A percentile compares a stretch with the other conserved stretches of the same genome.
These are phyloP conservation scores for Bugulina stolonifera DNA, from an alignment of 2,888 invertebrate species.

Conservation along the genomic window DNA sequence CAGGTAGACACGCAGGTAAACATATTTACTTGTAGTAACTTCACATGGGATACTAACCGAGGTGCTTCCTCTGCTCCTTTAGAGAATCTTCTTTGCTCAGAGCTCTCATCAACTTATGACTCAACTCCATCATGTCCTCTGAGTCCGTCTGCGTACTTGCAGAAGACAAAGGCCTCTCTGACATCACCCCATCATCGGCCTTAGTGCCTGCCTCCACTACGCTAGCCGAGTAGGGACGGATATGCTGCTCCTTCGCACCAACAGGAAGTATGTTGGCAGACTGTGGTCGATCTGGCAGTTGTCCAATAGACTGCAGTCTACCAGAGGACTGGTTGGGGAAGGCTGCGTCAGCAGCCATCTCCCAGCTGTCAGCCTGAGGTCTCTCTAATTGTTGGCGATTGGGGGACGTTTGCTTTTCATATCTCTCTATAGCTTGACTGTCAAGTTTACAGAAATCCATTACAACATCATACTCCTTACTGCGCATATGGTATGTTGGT, in stretches of 20 bases:
- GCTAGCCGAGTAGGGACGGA: neutral
- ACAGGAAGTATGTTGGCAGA: neutral
- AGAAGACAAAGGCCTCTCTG: neutral
- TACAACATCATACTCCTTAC: no score
- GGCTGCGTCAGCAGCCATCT: neutral
- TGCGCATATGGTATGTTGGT: no score
- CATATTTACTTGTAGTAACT: no score
- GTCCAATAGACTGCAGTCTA: no score
- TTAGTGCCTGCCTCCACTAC: neutral
- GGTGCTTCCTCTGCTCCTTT: neutral
- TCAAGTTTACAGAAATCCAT: no score
- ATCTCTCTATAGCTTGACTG: slow-evolving; percentile 8
- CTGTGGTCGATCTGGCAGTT: no score
- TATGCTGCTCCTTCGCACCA: neutral
- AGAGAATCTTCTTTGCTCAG: slow-evolving; percentile 33
- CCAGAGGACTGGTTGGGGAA: neutral
- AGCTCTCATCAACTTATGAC: slow-evolving; percentile 32
- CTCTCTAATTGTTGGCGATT: neutral
- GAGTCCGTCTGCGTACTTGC: slow-evolving; percentile 27
- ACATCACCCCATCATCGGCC: neutral
- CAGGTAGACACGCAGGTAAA: no score
- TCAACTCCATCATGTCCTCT: slow-evolving; percentile 31
- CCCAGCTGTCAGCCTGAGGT: slow-evolving; percentile 1
- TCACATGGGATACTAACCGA: neutral
- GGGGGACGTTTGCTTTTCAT: slow-evolving; percentile 5